Evolutionary conservation across 1,140 invertebrate genomes (phyloP), one percentile per base, ranked within the genome.

Genomic region (Apis florea): DNA sequence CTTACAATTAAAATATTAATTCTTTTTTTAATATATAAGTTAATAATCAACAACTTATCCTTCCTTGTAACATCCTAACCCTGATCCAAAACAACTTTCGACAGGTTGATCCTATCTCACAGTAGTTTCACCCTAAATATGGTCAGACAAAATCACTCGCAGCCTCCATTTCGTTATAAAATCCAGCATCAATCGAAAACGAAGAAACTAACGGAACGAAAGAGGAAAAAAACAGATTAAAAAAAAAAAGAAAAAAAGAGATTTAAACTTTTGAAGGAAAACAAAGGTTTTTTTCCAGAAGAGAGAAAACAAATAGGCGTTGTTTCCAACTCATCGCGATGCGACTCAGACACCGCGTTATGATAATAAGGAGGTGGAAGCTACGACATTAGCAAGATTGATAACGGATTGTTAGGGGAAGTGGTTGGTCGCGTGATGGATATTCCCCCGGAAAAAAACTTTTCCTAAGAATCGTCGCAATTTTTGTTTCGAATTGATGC

Each of bases 331-430:
- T 79, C 68, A 73, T 89, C 84, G 72, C 54, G 59, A 86, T 75
- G 79, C 86, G 75, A 64, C 69, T 64, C 58, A 47, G 67, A 26
- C 15, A 31, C n/a, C 63, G 40, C 72, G 61, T 85, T 89, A 88
- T 89, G 88, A 86, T 89, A 89, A 89, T 89, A 78, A 84, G 84
- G 49, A 76, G 58, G 59, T 58, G 79, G 72, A 54, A 69, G 79
- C 56, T 67, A 76, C 79, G 68, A 77, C 88, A 87, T 89, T 89
- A 89, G 85, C 83, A 83, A 89, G 88, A 89, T 89, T 89, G 88
- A 89, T 89, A 89, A 86, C 82, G 82, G 84, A 88, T 83, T 84
- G 87, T 87, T 89, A 80, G 54, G 67, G 79, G 66, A 73, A 89
- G 79, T 73, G 75, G 54, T 66, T 54, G 51, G 61, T 24, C 66